Conservation (phyloP, 2,797 vertebrate species). For the Gadopsis bispinosus region DNA sequence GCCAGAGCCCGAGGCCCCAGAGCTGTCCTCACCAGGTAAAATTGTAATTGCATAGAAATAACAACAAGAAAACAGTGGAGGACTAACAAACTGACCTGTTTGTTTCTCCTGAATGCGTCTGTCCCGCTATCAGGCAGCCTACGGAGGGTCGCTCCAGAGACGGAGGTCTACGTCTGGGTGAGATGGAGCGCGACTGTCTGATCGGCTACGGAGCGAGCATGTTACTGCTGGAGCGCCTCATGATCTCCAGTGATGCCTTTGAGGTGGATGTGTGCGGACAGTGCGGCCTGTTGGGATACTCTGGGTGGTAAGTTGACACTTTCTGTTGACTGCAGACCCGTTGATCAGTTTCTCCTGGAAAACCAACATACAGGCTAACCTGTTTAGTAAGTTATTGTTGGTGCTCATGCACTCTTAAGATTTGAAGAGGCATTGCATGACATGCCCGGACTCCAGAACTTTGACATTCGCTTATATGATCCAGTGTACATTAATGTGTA, state of each 20-base stretch:
- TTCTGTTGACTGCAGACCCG: neutral
- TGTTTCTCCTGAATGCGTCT: neutral
- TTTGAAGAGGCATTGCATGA: neutral
- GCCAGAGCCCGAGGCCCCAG: constrained; percentile 96
- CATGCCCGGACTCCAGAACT: neutral
- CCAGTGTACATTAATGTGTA: neutral
- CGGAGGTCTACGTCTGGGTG: constrained; percentile 96
- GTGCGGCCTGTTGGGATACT: constrained; percentile 97
- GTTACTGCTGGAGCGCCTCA: constrained; percentile 95
- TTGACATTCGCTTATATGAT: neutral
- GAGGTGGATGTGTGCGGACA: constrained; percentile 98
- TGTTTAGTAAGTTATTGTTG: neutral
- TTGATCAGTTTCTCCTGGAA: neutral
- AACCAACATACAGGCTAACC: neutral
- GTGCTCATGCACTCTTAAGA: neutral
- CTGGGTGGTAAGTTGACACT: constrained; percentile 90
- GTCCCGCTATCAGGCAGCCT: constrained; percentile 87
- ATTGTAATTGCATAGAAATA: neutral
- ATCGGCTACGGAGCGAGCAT: constrained; percentile 99
- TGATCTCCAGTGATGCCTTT: constrained; percentile 99
- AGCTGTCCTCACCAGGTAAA: constrained; percentile 96
- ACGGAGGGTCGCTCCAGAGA: constrained; percentile 98
- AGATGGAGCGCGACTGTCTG: constrained; percentile 99
- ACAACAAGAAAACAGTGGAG: neutral
- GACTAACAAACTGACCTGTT: neutral